Evolutionary conservation across 1,140 invertebrate species (phyloP).

Genomic region (Cydia fagiglandana): DNA sequence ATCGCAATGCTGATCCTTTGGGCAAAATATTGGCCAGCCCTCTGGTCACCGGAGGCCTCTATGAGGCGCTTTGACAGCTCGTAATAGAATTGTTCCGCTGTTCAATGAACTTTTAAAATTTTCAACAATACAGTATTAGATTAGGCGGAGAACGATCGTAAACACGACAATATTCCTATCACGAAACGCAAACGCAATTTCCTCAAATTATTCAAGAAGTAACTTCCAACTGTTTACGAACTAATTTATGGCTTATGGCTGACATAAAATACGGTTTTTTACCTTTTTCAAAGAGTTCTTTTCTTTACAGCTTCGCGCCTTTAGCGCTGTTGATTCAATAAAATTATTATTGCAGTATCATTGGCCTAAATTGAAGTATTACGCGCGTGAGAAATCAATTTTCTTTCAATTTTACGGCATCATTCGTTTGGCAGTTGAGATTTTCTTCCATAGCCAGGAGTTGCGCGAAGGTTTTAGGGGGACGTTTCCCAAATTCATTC

Average conservation of each 20-base stretch:
- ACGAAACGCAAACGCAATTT: conserved; percentile 18
- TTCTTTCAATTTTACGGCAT: conserved; percentile 27
- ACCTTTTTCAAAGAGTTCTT: background rate
- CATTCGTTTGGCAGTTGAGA: conserved; percentile 3
- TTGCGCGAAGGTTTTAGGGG: background rate
- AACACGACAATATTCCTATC: conserved; percentile 29
- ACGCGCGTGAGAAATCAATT: conserved; percentile 30
- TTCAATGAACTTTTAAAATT: background rate
- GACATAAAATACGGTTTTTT: conserved; percentile 25
- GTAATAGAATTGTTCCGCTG: too few species aligned
- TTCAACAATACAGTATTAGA: background rate
- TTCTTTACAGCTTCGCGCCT: background rate
- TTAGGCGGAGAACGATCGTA: conserved; percentile 13
- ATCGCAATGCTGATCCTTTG: too few species aligned
- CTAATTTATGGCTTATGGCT: conserved; percentile 23
- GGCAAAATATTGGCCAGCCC: too few species aligned
- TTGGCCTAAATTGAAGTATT: conserved; percentile 19
- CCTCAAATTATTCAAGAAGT: conserved; percentile 32
- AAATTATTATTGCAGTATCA: conserved; percentile 27
- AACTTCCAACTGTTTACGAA: conserved; percentile 27
- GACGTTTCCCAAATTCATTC: conserved; percentile 47
- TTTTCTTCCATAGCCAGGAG: conserved; percentile 13
- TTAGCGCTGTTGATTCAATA: conserved; percentile 8
- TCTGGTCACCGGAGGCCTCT: too few species aligned
- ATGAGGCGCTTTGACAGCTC: too few species aligned